Base-by-base conservation (phyloP, 2,888 invertebrate species). In the Drosophila gaucha region DNA sequence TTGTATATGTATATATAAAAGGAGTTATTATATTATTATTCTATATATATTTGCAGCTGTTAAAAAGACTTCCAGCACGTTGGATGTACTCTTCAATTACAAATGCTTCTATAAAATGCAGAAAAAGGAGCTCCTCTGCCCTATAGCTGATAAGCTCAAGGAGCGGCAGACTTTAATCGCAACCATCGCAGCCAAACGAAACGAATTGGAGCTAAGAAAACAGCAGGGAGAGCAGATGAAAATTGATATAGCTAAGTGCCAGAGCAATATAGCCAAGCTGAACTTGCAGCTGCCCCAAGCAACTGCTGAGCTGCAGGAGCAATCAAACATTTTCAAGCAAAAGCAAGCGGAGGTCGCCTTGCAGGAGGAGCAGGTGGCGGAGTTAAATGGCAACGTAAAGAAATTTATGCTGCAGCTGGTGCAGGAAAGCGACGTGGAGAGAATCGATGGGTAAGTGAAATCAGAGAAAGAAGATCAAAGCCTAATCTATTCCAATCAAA, bases 41-140 rank as follows among this genome's bases (percentile, higher is more conserved):
- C 18, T 18, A 1, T 20, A 5, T 6, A 0, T 16, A 0, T 1
- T 31, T 68, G 5, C 44, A 91, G 91, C 86, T 41, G 79, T 86
- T 2, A 90, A 89, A 26, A 91, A 91, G 50, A 91, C 90, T 0
- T 63, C 80, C 0, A 86, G 83, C 50, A 85, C 86, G 35, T 49
- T 91, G 22, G 87, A 86, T 20, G 84, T 87, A 20, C 76, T 91
- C 5, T 69, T 90, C 10, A 91, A 91, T 36, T 90, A 90, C 47
- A 76, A 78, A 35, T 90, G 87, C 18, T 91, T 89, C 64, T 90
- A 84, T 46, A 90, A 90, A 30, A 74, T 89, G 78, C 89, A 87
- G 18, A 91, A 90, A 35, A 86, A 83, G 9, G 75, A 82, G 2
- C 70, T 91, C 4, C 68, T 90, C 2, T 66, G 69, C 0, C 75